These are phyloP conservation scores for Lymantria dispar DNA, from an alignment of 2,888 invertebrate species.

Conservation along the genomic window DNA sequence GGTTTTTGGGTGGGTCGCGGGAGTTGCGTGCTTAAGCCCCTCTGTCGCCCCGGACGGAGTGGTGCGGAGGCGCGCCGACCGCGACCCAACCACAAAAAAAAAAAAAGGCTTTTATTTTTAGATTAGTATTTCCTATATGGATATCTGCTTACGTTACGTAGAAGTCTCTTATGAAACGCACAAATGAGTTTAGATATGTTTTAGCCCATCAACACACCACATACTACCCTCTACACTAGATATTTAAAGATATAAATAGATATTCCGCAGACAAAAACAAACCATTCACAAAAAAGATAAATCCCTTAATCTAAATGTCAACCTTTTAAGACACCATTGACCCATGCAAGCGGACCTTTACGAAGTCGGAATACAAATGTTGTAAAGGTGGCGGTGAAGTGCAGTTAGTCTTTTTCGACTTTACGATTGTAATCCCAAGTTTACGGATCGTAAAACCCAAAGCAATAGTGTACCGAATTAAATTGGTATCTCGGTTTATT, in stretches of 20 bases:
- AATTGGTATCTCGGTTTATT: constrained; percentile 47
- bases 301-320: neutral
- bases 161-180: too few relatives aligned
- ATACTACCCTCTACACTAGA: too few relatives aligned
- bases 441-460: constrained; percentile 59
- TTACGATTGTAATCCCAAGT: constrained; percentile 69
- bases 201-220: too few relatives aligned
- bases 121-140: too few relatives aligned
- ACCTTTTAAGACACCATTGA: constrained; percentile 41
- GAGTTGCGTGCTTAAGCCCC: too few relatives aligned
- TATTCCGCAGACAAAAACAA: neutral
- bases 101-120: too few relatives aligned
- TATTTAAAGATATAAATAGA: neutral
- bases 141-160: too few relatives aligned
- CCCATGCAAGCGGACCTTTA: constrained; percentile 42
- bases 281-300: neutral
- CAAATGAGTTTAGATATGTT: too few relatives aligned
- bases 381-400: constrained; percentile 21
- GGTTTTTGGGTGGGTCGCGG: too few relatives aligned
- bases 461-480: constrained; percentile 52
- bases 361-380: constrained; percentile 58
- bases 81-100: too few relatives aligned
- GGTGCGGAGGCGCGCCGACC: too few relatives aligned
- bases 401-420: constrained; percentile 58
- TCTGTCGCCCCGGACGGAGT: too few relatives aligned